A percentile compares a stretch with the other conserved stretches of the same genome.
These are phyloP conservation scores for Cerastoderma edule DNA, from an alignment of 2,888 invertebrate species.

Conservation along the genomic window DNA sequence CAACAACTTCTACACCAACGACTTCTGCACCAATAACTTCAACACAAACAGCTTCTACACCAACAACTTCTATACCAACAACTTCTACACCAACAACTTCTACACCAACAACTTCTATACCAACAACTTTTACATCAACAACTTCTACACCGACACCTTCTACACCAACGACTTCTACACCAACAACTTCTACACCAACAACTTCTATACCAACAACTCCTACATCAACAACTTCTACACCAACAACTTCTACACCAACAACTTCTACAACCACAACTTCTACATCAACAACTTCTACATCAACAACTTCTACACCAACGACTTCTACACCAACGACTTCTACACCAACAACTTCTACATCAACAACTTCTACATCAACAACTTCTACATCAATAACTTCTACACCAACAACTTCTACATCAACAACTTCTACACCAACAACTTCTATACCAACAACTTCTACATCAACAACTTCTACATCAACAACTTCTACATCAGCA, in stretches of 20 bases:
- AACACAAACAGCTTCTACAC: conserved; percentile 13
- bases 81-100: conserved; percentile 6
- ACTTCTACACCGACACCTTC: conserved; percentile 15
- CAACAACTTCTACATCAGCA: background rate
- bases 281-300: conserved; percentile 5
- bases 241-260: background rate
- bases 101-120: conserved; percentile 11
- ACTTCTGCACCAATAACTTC: conserved; percentile 7
- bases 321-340: background rate
- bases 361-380: background rate
- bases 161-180: conserved; percentile 8
- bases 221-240: background rate
- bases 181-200: conserved; percentile 10
- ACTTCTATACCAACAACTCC: conserved; percentile 17
- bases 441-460: background rate
- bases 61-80: background rate
- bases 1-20: background rate
- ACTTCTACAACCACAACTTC: conserved; percentile 4
- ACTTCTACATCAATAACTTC: background rate
- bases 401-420: background rate
- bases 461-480: background rate
- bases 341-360: background rate
- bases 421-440: background rate
- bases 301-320: conserved; percentile 1
- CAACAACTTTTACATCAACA: conserved; percentile 7